Evolutionary conservation across 2,797 vertebrate genomes (phyloP).

Genomic region (Prionace glauca): DNA sequence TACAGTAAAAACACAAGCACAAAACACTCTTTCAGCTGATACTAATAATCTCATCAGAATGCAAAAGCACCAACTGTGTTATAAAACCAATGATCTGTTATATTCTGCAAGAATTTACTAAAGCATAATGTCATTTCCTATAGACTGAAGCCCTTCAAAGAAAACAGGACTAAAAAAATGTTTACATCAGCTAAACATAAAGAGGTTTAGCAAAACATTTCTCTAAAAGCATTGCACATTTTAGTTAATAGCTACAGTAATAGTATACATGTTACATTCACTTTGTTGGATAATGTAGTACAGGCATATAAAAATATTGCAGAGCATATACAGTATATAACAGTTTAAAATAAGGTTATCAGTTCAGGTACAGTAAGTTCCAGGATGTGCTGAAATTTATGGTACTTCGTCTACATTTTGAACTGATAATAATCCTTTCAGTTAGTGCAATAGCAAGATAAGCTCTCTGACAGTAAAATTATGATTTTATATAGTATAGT

Average conservation of each 20-base stretch:
- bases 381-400: conserved; percentile 28
- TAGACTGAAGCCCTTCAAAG: conserved; percentile 68
- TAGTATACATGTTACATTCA: conserved; percentile 34
- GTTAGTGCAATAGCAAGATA: neutral
- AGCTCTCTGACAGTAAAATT: neutral
- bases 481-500: neutral
- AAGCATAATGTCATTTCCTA: conserved; percentile 82
- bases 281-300: conserved; percentile 26
- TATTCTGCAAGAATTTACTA: conserved; percentile 83
- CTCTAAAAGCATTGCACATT: conserved; percentile 45
- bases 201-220: conserved; percentile 48
- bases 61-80: conserved; percentile 81
- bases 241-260: conserved; percentile 34
- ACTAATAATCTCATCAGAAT: conserved; percentile 84
- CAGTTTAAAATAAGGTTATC: conserved; percentile 35
- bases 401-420: conserved; percentile 30
- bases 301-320: conserved; percentile 22
- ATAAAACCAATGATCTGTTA: conserved; percentile 85
- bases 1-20: conserved; percentile 25
- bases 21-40: conserved; percentile 55
- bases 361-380: conserved; percentile 36
- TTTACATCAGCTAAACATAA: conserved; percentile 58
- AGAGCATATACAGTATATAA: conserved; percentile 1
- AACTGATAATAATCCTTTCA: conserved; percentile 10
- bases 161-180: conserved; percentile 55